Evolutionary conservation across 2,797 vertebrate genomes (phyloP).

Genomic region (Taeniopygia guttata): DNA sequence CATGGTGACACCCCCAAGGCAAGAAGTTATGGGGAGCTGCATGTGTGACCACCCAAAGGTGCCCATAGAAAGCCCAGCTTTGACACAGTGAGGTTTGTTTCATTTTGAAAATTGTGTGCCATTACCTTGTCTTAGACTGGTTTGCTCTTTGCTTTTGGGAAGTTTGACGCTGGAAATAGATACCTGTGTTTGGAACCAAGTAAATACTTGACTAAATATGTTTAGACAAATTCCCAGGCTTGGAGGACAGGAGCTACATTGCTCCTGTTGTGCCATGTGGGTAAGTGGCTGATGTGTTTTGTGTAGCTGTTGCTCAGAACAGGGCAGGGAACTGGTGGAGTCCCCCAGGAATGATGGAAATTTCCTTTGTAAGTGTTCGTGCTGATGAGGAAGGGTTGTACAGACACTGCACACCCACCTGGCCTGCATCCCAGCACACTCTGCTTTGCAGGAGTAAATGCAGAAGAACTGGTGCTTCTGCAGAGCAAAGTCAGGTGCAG

Average conservation of each 20-base stretch:
- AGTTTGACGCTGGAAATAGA: background rate
- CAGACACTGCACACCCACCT: rapidly evolving
- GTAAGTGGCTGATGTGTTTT: background rate
- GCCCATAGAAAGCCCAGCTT: background rate
- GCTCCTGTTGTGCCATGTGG: background rate
- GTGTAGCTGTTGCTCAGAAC: background rate
- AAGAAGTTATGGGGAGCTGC: background rate
- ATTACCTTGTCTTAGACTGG: background rate
- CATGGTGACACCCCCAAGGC: background rate
- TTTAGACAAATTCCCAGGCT: background rate
- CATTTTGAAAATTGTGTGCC: background rate
- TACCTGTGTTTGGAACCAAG: rapidly evolving
- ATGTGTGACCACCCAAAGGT: background rate
- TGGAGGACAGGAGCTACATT: background rate
- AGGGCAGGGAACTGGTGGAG: background rate
- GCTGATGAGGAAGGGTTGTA: background rate
- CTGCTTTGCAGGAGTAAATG: background rate
- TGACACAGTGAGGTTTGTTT: background rate
- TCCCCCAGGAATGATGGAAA: background rate
- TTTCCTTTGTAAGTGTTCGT: rapidly evolving
- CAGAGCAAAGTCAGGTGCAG: background rate
- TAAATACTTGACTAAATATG: no score
- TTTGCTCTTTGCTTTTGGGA: background rate
- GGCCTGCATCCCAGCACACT: rapidly evolving
- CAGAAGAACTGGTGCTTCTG: background rate